Evolutionary conservation across 2,888 invertebrate genomes (phyloP).

Genomic region (Yponomeuta sedellus): DNA sequence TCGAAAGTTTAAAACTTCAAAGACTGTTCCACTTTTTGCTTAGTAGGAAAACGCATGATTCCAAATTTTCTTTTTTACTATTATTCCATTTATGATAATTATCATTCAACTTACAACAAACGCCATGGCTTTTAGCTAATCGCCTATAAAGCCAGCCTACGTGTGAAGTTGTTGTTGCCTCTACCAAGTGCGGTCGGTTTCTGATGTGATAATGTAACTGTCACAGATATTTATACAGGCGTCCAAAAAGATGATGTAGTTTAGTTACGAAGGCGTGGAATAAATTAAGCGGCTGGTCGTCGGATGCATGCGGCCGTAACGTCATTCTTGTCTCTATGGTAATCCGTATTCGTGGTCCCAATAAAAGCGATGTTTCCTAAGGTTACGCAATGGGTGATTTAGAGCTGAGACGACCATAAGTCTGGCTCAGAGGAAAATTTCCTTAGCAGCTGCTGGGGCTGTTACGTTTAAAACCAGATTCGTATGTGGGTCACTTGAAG

Average conservation of each 20-base stretch:
- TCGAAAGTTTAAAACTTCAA: too few relatives aligned
- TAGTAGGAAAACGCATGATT: not conserved
- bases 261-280: conserved; percentile 53
- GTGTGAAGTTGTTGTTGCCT: conserved; percentile 54
- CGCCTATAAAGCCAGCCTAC: conserved; percentile 59
- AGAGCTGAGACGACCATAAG: conserved; percentile 17
- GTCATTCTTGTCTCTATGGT: conserved; percentile 22
- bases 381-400: conserved; percentile 31
- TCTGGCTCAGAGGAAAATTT: not conserved
- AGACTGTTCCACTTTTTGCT: too few relatives aligned
- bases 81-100: conserved; percentile 23
- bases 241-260: conserved; percentile 37
- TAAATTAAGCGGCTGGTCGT: conserved; percentile 36
- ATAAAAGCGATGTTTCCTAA: conserved; percentile 29
- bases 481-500: conserved; percentile 6
- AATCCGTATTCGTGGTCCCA: conserved; percentile 25
- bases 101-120: conserved; percentile 61
- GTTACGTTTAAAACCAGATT: conserved; percentile 15
- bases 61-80: conserved; percentile 14
- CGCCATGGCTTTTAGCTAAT: conserved; percentile 74
- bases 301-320: conserved; percentile 7
- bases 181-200: conserved; percentile 57
- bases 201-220: conserved; percentile 52
- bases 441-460: not conserved
- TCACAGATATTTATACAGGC: conserved; percentile 66